Evolutionary conservation across 2,797 vertebrate genomes (phyloP).

Genomic region (Pygocentrus nattereri): DNA sequence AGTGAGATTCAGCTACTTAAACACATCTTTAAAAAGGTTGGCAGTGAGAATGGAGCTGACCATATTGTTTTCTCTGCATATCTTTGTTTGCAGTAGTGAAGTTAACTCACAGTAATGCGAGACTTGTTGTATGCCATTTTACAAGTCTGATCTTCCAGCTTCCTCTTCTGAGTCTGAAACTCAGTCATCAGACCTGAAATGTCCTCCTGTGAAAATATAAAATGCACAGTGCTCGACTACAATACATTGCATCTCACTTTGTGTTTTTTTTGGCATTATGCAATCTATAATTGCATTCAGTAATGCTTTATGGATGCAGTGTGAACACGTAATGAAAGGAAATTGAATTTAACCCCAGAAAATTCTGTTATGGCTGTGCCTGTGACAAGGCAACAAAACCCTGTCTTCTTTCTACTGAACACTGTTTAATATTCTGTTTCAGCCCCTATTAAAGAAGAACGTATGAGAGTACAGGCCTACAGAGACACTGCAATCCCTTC

Average conservation of each 20-base stretch:
- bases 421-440: background rate
- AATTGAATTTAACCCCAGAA: slow-evolving; percentile 18
- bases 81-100: background rate
- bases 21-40: too few relatives aligned
- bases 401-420: background rate
- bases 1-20: too few relatives aligned
- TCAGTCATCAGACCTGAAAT: slow-evolving; percentile 81
- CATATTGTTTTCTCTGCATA: background rate
- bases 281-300: background rate
- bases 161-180: slow-evolving; percentile 78
- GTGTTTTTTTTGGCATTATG: background rate
- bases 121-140: slow-evolving; percentile 86
- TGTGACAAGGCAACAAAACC: slow-evolving; percentile 2
- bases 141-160: slow-evolving; percentile 81
- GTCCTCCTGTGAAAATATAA: slow-evolving; percentile 77
- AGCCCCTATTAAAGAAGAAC: background rate
- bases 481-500: background rate
- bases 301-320: slow-evolving; percentile 5
- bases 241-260: background rate
- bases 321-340: slow-evolving; percentile 20
- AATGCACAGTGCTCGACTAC: background rate
- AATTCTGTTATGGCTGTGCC: slow-evolving; percentile 20
- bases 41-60: too few relatives aligned
- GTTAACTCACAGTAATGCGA: slow-evolving; percentile 78
- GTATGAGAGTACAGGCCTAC: background rate